Evolutionary conservation across 1,140 invertebrate species (phyloP).

Genomic region (Glossosoma conforme): DNA sequence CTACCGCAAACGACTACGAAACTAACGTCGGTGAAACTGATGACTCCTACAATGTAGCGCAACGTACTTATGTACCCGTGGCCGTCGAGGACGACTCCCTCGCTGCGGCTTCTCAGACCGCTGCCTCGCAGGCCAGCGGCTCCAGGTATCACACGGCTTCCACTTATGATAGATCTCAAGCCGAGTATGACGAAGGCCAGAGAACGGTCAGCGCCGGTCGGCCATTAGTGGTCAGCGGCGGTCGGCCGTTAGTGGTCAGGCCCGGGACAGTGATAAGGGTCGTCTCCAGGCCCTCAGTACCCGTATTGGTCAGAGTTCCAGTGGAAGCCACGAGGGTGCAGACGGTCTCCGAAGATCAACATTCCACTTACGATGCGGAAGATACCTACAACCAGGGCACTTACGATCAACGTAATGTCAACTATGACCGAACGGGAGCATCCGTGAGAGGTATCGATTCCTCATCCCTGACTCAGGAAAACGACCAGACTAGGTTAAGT

Average conservation of each 20-base stretch:
- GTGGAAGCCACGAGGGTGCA: too few relatives aligned
- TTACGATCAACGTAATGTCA: too few relatives aligned
- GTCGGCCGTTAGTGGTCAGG: slow-evolving; percentile 1
- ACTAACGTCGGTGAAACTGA: background rate
- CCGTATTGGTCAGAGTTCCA: too few relatives aligned
- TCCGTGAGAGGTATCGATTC: too few relatives aligned
- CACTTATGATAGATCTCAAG: slow-evolving; percentile 10
- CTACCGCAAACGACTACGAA: background rate
- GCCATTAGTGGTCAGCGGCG: background rate
- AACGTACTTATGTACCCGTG: slow-evolving; percentile 10
- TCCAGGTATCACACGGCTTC: slow-evolving; percentile 2
- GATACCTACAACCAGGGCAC: too few relatives aligned
- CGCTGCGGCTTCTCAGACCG: slow-evolving; percentile 1
- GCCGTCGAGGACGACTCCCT: slow-evolving; percentile 3
- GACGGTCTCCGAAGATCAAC: too few relatives aligned
- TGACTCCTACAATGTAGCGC: background rate
- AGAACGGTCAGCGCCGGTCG: slow-evolving; percentile 1
- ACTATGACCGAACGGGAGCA: too few relatives aligned
- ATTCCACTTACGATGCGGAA: too few relatives aligned
- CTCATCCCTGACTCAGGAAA: too few relatives aligned
- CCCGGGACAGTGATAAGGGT: slow-evolving; percentile 34
- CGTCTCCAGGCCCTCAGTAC: slow-evolving; percentile 37
- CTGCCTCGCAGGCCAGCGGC: background rate
- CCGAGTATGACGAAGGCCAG: background rate
- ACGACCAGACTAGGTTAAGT: too few relatives aligned